phyloP scores from a whole-genome alignment of 2,113 vertebrate genomes.

The Malaclemys terrapin region DNA sequence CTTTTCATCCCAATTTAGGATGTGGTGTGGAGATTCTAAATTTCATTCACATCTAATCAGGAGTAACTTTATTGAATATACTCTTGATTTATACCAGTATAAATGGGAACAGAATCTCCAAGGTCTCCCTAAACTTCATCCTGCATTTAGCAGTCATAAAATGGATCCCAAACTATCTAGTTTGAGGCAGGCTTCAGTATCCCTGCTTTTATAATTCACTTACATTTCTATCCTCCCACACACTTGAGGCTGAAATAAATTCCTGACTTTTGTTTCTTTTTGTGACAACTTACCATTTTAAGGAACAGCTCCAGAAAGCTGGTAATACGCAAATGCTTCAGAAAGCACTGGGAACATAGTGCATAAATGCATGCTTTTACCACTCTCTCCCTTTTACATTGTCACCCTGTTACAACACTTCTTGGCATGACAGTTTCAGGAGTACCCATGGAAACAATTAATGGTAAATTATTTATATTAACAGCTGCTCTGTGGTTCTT shows the following conservation, averaged over 20 bases:
- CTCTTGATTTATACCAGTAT: background rate
- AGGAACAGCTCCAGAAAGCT: background rate
- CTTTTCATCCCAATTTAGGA: background rate
- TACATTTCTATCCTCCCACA: background rate
- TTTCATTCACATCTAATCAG: background rate
- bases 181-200: background rate
- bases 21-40: background rate
- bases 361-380: background rate
- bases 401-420: background rate
- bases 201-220: rapidly evolving
- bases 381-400: background rate
- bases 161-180: background rate
- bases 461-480: slow-evolving; percentile 61
- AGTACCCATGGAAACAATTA: slow-evolving; percentile 40
- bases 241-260: background rate
- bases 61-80: background rate
- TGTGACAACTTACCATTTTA: rapidly evolving
- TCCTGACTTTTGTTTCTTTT: background rate
- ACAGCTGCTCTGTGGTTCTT: slow-evolving; percentile 35
- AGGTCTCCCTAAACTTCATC: background rate
- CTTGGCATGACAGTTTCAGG: background rate
- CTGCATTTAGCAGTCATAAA: background rate
- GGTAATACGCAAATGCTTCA: background rate
- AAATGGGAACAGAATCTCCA: background rate
- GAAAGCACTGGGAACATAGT: background rate